phyloP scores from a whole-genome alignment of 2,797 vertebrate genomes.

The Urocyon cinereoargenteus region DNA sequence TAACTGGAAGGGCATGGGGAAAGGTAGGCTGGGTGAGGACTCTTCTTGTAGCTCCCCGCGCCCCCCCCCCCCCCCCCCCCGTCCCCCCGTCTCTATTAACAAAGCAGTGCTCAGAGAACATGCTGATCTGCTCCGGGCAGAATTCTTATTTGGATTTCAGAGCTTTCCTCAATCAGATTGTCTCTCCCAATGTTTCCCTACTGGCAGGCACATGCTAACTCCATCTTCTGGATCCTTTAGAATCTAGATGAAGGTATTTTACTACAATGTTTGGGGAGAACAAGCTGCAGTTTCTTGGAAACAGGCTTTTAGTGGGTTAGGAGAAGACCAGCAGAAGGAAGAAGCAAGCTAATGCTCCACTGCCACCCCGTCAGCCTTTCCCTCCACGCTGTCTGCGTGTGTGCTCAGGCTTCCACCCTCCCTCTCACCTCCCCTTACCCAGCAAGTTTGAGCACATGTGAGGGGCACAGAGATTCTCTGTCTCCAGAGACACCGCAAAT shows the following conservation, averaged over 20 bases:
- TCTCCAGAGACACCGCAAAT: neutral
- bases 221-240: slow-evolving; percentile 3
- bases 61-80: no score
- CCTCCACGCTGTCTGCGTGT: neutral
- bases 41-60: neutral
- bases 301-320: neutral
- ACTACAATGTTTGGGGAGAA: neutral
- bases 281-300: neutral
- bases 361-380: neutral
- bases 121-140: neutral
- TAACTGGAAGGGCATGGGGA: neutral
- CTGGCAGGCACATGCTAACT: neutral
- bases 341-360: no score
- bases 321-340: neutral
- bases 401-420: neutral
- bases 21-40: neutral
- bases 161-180: neutral
- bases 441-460: neutral
- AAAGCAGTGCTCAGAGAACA: neutral
- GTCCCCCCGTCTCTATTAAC: neutral
- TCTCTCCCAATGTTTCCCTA: neutral
- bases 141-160: neutral
- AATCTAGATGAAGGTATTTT: slow-evolving; percentile 13
- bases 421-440: neutral
- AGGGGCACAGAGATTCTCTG: neutral